Evolutionary conservation across 1,140 invertebrate species (phyloP), one percentile per base, ranked within the genome.

Genomic region (Monochamus saltuarius): DNA sequence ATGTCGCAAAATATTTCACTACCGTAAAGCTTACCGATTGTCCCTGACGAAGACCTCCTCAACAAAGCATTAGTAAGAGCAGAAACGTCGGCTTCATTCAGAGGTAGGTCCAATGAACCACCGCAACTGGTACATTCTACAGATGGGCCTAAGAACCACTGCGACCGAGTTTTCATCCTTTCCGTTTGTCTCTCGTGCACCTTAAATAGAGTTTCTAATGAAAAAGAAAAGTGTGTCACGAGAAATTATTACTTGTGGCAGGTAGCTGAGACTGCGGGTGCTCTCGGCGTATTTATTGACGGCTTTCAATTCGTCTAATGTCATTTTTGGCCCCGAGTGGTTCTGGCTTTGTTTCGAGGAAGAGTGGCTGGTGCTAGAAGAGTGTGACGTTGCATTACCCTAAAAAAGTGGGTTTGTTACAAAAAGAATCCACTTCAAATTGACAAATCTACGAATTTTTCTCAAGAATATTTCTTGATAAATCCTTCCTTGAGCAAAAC

Each of bases 101-200:
- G 69, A 50, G 79, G 79, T 75, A 82, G 77, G 74, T 78, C 77
- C 62, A 79, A 76, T 66, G 74, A 80, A 57, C 73, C 79, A 66
- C 73, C 78, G 67, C 77, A 82, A 75, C 77, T 83, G 71, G 77
- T 78, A 72, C 78, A 83, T 76, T 71, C 75, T 16, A 81, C 81
- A 50, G 87, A 85, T 45, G 89, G 88, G 66, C 87, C 87, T 72
- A 96, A 84, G 82, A 95, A 96, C 94, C 94, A 97, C 77, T 96
- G 93, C 43, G 92, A 95, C 68, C 94, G 84, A 43, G 92, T 94
- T 77, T 90, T 84, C 93, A 97, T 96, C 66, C 94, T 83, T 75
- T 89, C 91, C 55, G 91, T 90, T 84, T 97, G 94, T 75, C 92
- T 83, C 81, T 96, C 92, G 81, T 96, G 93, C 59, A 96, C 94